Evolutionary conservation across 2,888 invertebrate genomes (phyloP), one percentile per base, ranked within the genome.

Genomic region (Aricia artaxerxes): DNA sequence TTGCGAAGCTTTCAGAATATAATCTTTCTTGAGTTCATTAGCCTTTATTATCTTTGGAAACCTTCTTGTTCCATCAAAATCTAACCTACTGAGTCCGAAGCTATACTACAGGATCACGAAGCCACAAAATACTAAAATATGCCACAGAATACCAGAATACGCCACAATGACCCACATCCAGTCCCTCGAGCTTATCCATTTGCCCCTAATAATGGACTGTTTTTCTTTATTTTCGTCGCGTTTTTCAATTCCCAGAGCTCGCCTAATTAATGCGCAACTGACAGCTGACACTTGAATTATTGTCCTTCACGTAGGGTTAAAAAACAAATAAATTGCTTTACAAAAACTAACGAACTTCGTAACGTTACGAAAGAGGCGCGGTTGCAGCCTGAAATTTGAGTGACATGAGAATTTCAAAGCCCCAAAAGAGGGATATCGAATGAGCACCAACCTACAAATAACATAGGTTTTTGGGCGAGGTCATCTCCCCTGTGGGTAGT

Each of bases 181-280:
- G 35, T 84, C 85, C 86, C 83, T 73, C 64, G 84, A 83, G 85
- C 85, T 85, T 84, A 83, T 81, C 81, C 82, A 81, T 82, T 83
- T 83, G 81, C 83, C 84, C 82, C 81, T 84, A 82, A 87, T 86
- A 83, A 81, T 83, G 81, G 82, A 83, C 84, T 85, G 79, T 81
- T 81, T 82, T 84, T 84, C 83, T 84, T 87, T 84, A 88, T 86
- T 88, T 86, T 82, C 81, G 85, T 86, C 86, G 87, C 86, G 87
- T 89, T 86, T 88, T 86, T 82, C 83, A 87, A 90, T 87, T 88
- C 91, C 90, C 91, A 88, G 87, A 87, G 87, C 90, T 82, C 80
- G 49, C 80, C 84, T 87, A 86, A 87, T 87, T 83, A 87, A 86
- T 81, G 80, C 81, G 82, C 84, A 85, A 84, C 84, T 81, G 82